phyloP scores from a whole-genome alignment of 2,797 vertebrate species.

The Oreonectes daqikongensis region DNA sequence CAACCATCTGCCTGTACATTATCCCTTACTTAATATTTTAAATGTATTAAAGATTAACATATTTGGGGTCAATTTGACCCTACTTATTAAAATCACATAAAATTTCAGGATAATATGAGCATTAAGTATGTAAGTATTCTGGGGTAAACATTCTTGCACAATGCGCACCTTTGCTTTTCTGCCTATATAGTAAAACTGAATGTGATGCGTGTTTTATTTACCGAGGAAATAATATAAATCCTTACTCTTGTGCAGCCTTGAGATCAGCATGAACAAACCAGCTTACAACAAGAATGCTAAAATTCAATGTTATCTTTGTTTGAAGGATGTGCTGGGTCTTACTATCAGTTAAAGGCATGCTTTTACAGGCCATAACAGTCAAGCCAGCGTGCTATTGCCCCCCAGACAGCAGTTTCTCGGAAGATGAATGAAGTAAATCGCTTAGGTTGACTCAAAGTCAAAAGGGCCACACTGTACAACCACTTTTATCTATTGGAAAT shows the following conservation, averaged over 20 bases:
- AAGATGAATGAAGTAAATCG: slow-evolving; percentile 16
- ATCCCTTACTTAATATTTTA: no score
- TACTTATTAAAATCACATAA: no score
- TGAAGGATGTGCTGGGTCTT: background rate
- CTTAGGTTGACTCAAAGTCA: slow-evolving; percentile 20
- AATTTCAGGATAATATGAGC: no score
- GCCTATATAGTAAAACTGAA: slow-evolving; percentile 6
- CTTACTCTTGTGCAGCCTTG: slow-evolving; percentile 31
- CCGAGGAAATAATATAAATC: slow-evolving; percentile 37
- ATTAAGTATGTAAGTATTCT: no score
- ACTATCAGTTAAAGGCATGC: background rate
- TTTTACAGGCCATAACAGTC: slow-evolving; percentile 4
- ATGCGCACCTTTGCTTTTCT: background rate
- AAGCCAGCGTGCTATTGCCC: background rate
- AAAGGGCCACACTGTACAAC: slow-evolving; percentile 8
- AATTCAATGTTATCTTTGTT: background rate
- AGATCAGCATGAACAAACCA: slow-evolving; percentile 9
- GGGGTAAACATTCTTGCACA: background rate
- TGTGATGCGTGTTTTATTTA: slow-evolving; percentile 27
- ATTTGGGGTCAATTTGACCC: no score
- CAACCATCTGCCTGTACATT: no score
- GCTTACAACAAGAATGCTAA: background rate
- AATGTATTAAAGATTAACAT: no score
- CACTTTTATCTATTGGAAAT: slow-evolving; percentile 31
- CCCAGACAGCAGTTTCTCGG: slow-evolving; percentile 5